These are phyloP conservation scores for Percina caprodes DNA, from an alignment of 2,113 vertebrate species.

Conservation along the genomic window DNA sequence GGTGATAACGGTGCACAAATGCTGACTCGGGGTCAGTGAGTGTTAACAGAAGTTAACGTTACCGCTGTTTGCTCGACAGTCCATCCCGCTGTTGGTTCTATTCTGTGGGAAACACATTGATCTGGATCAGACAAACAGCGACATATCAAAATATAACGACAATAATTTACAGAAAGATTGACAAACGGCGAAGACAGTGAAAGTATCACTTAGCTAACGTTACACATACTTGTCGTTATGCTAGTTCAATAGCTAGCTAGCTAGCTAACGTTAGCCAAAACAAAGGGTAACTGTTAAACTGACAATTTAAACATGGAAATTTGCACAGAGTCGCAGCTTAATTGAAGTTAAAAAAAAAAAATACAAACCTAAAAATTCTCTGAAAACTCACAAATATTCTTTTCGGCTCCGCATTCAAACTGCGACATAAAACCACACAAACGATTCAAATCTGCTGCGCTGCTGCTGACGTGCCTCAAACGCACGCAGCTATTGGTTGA, in stretches of 20 bases:
- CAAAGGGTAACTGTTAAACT: background rate
- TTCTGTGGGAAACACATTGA: background rate
- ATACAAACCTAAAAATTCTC: conserved; percentile 36
- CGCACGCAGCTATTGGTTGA: conserved; percentile 66
- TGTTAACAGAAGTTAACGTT: conserved; percentile 11
- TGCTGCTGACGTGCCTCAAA: conserved; percentile 62
- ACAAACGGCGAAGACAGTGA: background rate
- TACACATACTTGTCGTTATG: background rate
- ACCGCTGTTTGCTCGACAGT: too few species aligned
- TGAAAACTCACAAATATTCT: background rate
- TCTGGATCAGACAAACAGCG: conserved; percentile 24
- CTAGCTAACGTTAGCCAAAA: background rate
- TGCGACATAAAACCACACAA: background rate
- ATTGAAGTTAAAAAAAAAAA: background rate
- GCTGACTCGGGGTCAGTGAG: background rate
- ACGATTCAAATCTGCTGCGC: conserved; percentile 82
- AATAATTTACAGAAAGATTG: background rate
- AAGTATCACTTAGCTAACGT: background rate
- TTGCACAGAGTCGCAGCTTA: background rate
- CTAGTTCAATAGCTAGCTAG: background rate
- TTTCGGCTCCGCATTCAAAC: conserved; percentile 46
- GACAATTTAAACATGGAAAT: background rate
- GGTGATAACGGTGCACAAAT: too few species aligned
- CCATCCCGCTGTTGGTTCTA: conserved; percentile 5
- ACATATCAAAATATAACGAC: background rate